phyloP scores from a whole-genome alignment of 2,888 invertebrate species.

The Campoletis raptor region DNA sequence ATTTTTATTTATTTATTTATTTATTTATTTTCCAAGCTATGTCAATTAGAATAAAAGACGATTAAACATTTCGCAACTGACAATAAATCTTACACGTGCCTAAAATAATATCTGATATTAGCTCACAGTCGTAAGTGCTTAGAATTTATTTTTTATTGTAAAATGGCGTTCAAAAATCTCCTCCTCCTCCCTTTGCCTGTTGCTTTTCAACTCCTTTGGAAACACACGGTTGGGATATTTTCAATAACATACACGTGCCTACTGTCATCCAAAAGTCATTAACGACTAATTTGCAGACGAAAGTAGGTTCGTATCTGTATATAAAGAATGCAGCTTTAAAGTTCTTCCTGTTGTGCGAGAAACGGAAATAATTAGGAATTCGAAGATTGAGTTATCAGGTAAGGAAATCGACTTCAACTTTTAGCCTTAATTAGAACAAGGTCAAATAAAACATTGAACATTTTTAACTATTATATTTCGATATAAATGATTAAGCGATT shows the following conservation, averaged over 20 bases:
- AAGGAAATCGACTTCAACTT: background rate
- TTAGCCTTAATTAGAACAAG: background rate
- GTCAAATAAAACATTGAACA: background rate
- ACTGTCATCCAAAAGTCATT: slow-evolving; percentile 10
- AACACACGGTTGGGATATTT: background rate
- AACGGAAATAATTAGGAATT: background rate
- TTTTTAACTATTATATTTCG: background rate
- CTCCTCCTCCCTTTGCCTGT: background rate
- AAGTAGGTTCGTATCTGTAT: background rate
- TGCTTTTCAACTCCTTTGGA: background rate
- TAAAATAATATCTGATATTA: background rate
- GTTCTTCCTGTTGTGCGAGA: background rate
- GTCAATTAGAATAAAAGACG: background rate
- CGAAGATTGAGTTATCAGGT: background rate
- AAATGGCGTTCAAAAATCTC: background rate
- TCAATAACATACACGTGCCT: background rate
- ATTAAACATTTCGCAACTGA: background rate
- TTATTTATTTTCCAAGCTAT: background rate
- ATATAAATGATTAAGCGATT: background rate
- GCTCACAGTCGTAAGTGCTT: background rate
- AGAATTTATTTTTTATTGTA: background rate
- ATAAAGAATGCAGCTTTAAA: background rate
- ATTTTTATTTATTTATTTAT: background rate
- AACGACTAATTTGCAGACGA: background rate
- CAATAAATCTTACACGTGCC: background rate